These are phyloP conservation scores for Meteorus cinctellus DNA, from an alignment of 2,888 invertebrate genomes.

Conservation along the genomic window DNA sequence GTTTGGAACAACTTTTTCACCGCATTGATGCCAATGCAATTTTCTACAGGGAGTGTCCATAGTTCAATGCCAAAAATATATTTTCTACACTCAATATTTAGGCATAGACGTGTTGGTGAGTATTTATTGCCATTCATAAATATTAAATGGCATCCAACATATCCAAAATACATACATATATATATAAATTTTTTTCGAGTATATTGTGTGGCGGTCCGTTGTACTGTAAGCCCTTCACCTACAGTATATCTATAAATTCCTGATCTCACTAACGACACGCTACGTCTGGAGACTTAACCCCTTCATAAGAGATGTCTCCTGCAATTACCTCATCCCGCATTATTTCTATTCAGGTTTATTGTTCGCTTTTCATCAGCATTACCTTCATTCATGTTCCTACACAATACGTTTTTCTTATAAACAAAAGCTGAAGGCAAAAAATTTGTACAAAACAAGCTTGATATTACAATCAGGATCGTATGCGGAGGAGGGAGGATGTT, in stretches of 20 bases:
- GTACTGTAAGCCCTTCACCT: slow-evolving; percentile 28
- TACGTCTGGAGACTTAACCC: slow-evolving; percentile 62
- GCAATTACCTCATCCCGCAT: neutral
- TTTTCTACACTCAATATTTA: neutral
- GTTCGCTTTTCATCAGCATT: neutral
- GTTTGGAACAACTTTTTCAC: too few species aligned
- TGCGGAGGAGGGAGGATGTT: slow-evolving; percentile 45
- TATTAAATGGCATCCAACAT: neutral
- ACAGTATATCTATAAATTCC: slow-evolving; percentile 55
- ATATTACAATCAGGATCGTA: slow-evolving; percentile 65
- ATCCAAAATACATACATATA: too few species aligned
- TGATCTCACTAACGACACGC: slow-evolving; percentile 64
- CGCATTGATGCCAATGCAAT: neutral
- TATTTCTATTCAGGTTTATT: neutral
- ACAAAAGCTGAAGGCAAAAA: slow-evolving; percentile 50
- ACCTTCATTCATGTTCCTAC: neutral
- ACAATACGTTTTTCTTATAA: too few species aligned
- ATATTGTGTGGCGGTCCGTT: neutral
- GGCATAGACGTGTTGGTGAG: too few species aligned
- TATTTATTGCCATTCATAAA: neutral
- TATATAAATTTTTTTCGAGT: neutral
- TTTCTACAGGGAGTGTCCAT: too few species aligned
- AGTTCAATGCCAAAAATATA: neutral
- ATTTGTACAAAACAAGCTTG: slow-evolving; percentile 64
- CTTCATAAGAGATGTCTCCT: slow-evolving; percentile 45